Percentiles rank a stretch among this genome's conserved stretches.
phyloP scores from a whole-genome alignment of 2,797 vertebrate genomes.

The Rallus crepitans region DNA sequence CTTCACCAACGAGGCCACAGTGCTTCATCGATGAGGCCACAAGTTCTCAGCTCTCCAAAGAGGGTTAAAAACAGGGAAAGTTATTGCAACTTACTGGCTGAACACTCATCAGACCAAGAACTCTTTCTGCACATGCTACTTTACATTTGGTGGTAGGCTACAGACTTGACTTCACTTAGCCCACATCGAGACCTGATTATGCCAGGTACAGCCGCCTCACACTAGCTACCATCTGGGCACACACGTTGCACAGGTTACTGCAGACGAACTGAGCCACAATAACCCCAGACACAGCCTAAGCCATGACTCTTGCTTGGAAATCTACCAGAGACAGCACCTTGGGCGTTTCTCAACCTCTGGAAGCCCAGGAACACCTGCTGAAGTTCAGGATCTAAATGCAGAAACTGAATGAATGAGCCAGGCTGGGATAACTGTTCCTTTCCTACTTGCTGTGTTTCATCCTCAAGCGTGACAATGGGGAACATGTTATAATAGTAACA shows the following conservation, averaged over 20 bases:
- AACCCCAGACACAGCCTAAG: no score
- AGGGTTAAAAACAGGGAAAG: not conserved
- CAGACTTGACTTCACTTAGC: not conserved
- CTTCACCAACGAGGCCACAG: not conserved
- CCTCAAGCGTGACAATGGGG: not conserved
- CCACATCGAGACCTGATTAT: fast-evolving
- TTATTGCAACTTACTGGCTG: not conserved
- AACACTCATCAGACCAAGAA: not conserved
- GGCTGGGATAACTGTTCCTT: not conserved
- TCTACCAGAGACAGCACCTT: no score
- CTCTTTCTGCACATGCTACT: not conserved
- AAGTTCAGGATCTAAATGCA: no score
- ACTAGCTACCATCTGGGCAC: no score
- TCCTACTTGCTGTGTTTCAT: not conserved
- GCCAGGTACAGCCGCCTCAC: no score
- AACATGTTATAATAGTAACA: not conserved
- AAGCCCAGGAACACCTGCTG: no score
- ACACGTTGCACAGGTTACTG: no score
- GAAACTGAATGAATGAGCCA: not conserved
- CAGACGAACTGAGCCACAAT: no score
- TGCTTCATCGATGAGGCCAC: not conserved
- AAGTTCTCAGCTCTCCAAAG: not conserved
- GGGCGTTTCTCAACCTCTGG: no score
- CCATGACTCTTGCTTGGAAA: no score
- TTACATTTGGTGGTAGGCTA: not conserved